Base-by-base conservation (phyloP, 2,888 invertebrate species). In the Coecobrya sp. region DNA sequence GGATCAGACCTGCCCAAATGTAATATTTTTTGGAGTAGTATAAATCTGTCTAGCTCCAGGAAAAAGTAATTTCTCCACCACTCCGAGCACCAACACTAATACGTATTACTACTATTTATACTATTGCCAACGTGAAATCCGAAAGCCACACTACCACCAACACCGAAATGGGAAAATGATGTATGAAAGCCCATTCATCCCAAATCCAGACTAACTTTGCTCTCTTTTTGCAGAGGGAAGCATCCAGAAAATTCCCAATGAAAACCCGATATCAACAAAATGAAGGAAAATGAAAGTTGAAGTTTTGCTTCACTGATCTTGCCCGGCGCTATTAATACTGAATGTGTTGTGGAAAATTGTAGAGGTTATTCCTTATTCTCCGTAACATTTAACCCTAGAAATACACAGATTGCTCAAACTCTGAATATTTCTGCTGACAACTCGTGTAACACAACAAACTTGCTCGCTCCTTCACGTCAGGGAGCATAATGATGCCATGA, bases 391-490 rank as follows among this genome's bases (percentile, higher is more conserved):
- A 52, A 2, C 52, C 10, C 52, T 19, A 59, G 2, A n/a, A 19
- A 19, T 36, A 30, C 36, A 36, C 11, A 52, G 79, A 27, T 81
- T 55, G 52, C 59, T 84, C 62, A 84, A 42, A 62, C 36, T 73
- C 73, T 10, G 73, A 73, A 73, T 19, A 73, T 73, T n/a, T 73
- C 45, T 73, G 73, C 45, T 45, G 22, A 73, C 19, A 73, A 45
- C 84, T 55, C 16, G 19, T n/a, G n/a, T 36, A 73, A 73, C 42
- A 45, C 73, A 84, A 86, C 86, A 45, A 68, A 70, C 86, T 68
- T 88, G 88, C 88, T 88, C 68, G 52, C 88, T 88, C 55, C 81
- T 81, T 55, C 49, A 88, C 88, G 88, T 81, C 88, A 88, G 81
- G 88, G 88, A 88, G 88, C 88, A 81, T 65, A 88, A 88, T 88